Evolutionary conservation across 2,113 vertebrate genomes (phyloP), one percentile per base, ranked within the genome.

Genomic region (Campylomormyrus tamandua): DNA sequence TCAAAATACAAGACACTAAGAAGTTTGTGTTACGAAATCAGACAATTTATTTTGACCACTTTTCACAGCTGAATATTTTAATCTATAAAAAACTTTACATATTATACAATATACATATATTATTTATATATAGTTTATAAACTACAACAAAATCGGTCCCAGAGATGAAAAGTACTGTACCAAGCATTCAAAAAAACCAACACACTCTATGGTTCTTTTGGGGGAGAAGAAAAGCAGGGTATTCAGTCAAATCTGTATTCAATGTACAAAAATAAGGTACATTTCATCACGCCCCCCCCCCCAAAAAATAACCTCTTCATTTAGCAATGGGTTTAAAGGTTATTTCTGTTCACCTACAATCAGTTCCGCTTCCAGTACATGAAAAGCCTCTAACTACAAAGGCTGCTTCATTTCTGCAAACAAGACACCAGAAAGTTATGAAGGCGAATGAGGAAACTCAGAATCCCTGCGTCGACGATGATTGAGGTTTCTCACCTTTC

Each of bases 161-260:
- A 96, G 95, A 95, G 95, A 97, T 97, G 96, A 96, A 97, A 97
- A 97, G 97, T 96, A 96, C 95, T 96, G 96, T 96, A 96, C 95
- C 96, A 96, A 95, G 87, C 90, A 90, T 96, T 96, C 95, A 53
- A 95, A 93, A 95, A 95, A 96, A 96, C 95, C 94, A 95, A 95
- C 94, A 96, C 92, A 84, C 62, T n/a, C 70, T 80, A 80, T 39
- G 95, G 94, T 94, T 94, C 95, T 95, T n/a, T 74, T 31, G 24
- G 88, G 24, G 62, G 31, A 13, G n/a, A 70, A 70, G n/a, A 31
- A 35, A 80, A 80, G 56, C 74, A 80, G 74, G 31, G 13, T 42
- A 80, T 42, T 35, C 27, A 80, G 74, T 80, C 17, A 80, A 70
- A 70, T 42, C 35, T 66, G 35, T 80, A 62, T 88, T 88, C 24